These are phyloP conservation scores for Myiopsitta monachus DNA, from an alignment of 2,113 vertebrate genomes.

Conservation along the genomic window DNA sequence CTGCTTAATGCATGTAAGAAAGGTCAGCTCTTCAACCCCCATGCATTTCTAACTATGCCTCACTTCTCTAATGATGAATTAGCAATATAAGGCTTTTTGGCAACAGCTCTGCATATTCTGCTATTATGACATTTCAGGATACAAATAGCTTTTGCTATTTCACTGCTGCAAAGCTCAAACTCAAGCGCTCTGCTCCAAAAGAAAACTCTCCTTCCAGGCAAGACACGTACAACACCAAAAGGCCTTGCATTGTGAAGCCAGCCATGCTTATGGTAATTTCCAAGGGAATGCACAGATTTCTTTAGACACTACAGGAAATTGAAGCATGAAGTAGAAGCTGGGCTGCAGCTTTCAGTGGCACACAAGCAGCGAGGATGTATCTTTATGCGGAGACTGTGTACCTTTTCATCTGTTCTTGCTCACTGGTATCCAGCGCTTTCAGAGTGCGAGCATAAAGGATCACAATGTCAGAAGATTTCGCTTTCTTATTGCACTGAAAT, in stretches of 20 bases:
- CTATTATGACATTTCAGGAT: neutral
- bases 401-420: conserved; percentile 89
- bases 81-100: neutral
- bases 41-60: neutral
- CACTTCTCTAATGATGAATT: neutral
- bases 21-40: conserved; percentile 11
- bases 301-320: neutral
- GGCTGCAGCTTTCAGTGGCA: neutral
- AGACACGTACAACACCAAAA: rapidly evolving
- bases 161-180: neutral
- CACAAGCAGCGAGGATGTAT: rapidly evolving
- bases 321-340: neutral
- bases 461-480: conserved; percentile 89
- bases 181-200: neutral
- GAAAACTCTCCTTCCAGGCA: neutral
- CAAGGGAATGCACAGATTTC: neutral
- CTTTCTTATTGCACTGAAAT: conserved; percentile 94
- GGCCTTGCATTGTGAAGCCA: neutral
- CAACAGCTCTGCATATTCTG: neutral
- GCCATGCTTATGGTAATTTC: neutral
- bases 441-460: conserved; percentile 89
- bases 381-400: neutral
- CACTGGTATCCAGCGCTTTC: conserved; percentile 86
- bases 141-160: neutral
- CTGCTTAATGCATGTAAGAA: conserved; percentile 12